phyloP scores from a whole-genome alignment of 2,797 vertebrate species.

The Urocyon cinereoargenteus region DNA sequence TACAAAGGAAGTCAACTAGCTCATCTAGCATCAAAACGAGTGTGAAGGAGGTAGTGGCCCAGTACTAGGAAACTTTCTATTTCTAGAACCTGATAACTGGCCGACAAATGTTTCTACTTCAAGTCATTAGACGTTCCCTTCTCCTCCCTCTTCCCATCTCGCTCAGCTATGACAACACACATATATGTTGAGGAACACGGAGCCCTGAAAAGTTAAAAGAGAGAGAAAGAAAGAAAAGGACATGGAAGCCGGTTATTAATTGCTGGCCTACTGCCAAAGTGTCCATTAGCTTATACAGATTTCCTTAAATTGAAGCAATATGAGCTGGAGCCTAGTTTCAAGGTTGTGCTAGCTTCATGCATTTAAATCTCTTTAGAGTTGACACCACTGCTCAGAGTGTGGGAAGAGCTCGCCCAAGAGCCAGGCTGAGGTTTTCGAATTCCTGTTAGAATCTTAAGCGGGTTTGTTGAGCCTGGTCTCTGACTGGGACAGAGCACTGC shows the following conservation, averaged over 20 bases:
- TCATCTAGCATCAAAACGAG: conserved; percentile 66
- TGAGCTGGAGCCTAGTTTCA: neutral
- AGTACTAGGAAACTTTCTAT: conserved; percentile 1
- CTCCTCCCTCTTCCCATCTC: neutral
- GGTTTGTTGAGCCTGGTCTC: neutral
- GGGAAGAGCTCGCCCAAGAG: neutral
- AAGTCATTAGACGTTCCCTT: neutral
- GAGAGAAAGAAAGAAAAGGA: neutral
- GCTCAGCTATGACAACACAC: neutral
- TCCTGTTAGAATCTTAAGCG: conserved; percentile 43
- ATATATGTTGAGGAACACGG: neutral
- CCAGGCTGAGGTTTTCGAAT: neutral
- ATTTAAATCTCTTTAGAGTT: neutral
- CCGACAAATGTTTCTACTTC: conserved; percentile 65
- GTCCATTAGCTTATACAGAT: neutral
- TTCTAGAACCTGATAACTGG: conserved; percentile 65
- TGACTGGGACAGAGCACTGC: neutral
- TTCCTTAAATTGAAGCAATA: conserved; percentile 18
- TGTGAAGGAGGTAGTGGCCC: conserved; percentile 68
- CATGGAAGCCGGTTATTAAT: conserved; percentile 7
- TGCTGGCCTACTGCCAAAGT: neutral
- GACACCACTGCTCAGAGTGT: neutral
- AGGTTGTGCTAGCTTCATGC: neutral
- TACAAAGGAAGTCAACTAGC: conserved; percentile 73
- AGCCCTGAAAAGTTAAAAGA: neutral